A percentile compares a stretch with the other conserved stretches of the same genome.
Conservation (phyloP, 92 coral and sea anemone genomes). For the Paragorgia papillata region DNA sequence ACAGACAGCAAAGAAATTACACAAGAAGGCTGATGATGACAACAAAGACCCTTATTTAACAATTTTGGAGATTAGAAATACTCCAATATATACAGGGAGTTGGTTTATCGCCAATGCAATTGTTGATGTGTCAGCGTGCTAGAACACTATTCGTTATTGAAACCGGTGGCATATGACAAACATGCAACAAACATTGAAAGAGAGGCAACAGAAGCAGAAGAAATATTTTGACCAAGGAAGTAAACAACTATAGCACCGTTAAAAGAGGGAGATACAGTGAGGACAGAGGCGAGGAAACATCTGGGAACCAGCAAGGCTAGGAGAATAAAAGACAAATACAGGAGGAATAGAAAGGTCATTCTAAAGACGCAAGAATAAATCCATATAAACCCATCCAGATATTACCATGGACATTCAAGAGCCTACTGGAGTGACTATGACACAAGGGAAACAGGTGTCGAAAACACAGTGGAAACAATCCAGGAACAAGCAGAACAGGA, state of each 20-base stretch:
- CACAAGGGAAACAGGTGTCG: neutral
- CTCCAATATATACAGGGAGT: conserved; percentile 45
- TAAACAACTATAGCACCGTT: conserved; percentile 19
- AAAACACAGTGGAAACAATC: neutral
- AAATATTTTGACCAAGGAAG: conserved; percentile 47
- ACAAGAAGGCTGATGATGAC: conserved; percentile 41
- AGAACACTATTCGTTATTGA: conserved; percentile 33
- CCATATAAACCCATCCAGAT: neutral
- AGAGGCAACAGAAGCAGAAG: conserved; percentile 12
- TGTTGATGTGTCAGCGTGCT: conserved; percentile 47
- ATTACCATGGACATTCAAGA: conserved; percentile 11
- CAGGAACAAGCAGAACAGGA: conserved; percentile 13
- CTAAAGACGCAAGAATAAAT: conserved; percentile 20
- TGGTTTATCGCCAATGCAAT: conserved; percentile 48
- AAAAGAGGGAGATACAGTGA: conserved; percentile 48
- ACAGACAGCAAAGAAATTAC: conserved; percentile 45
- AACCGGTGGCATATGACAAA: conserved; percentile 40
- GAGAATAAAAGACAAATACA: conserved; percentile 17
- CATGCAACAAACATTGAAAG: too few species aligned
- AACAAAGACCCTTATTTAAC: conserved; percentile 41
- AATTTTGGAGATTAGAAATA: conserved; percentile 37
- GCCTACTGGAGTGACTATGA: neutral
- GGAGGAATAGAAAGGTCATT: conserved; percentile 53
- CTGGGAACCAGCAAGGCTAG: conserved; percentile 52
- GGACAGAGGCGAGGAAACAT: conserved; percentile 42